Percentiles rank a stretch among this genome's conserved stretches.
phyloP scores from a whole-genome alignment of 2,113 vertebrate species.

The Muntiacus muntjak region DNA sequence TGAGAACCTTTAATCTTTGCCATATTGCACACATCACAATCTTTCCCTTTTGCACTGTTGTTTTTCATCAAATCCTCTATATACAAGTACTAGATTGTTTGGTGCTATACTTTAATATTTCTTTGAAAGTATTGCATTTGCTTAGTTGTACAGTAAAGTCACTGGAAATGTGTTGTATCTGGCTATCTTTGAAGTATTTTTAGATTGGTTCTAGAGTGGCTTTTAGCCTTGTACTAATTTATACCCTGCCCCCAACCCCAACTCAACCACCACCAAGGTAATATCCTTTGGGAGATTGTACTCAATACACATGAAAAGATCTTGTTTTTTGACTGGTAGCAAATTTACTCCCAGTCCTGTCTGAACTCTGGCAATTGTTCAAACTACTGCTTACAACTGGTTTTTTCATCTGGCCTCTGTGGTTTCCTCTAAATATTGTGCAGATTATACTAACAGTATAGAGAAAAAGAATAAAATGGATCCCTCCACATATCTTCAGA shows the following conservation, averaged over 20 bases:
- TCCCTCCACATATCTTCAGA: background rate
- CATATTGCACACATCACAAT: background rate
- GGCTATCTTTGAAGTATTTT: background rate
- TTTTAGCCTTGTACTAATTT: background rate
- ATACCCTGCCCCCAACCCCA: background rate
- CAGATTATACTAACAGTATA: background rate
- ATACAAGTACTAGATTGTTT: background rate
- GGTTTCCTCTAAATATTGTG: background rate
- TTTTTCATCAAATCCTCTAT: background rate
- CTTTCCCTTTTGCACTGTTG: background rate
- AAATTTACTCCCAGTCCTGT: background rate
- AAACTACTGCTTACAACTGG: background rate
- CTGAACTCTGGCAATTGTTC: background rate
- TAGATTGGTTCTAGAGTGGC: background rate
- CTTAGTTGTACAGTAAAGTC: background rate
- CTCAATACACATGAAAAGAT: background rate
- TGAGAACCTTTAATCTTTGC: background rate
- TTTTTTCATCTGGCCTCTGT: background rate
- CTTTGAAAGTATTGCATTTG: background rate
- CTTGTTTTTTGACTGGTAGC: background rate
- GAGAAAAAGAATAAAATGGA: background rate
- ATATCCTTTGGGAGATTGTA: background rate
- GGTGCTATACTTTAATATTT: background rate
- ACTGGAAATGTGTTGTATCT: background rate
- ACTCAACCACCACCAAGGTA: background rate